A percentile compares a stretch with the other conserved stretches of the same genome.
These are phyloP conservation scores for Pandemis cinnamomeana DNA, from an alignment of 2,888 invertebrate species.

Conservation along the genomic window DNA sequence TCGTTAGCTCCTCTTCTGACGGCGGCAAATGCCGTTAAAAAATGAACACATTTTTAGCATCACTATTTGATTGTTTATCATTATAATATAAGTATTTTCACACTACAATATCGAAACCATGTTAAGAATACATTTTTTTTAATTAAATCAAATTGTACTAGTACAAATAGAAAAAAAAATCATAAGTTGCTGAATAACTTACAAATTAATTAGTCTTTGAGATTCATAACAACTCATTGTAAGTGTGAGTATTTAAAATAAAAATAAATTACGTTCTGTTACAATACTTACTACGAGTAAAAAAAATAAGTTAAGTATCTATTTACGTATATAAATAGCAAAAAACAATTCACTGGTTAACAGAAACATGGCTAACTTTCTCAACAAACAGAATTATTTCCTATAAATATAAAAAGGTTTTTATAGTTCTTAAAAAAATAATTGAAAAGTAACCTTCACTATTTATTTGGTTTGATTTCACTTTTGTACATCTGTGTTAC, in stretches of 20 bases:
- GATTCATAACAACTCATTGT: not conserved
- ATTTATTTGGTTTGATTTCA: not conserved
- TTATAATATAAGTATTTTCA: not conserved
- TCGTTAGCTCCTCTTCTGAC: too few relatives aligned
- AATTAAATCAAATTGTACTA: not conserved
- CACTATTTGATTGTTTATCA: not conserved
- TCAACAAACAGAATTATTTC: too few relatives aligned
- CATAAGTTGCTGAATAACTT: not conserved
- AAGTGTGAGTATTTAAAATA: not conserved
- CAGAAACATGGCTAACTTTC: not conserved
- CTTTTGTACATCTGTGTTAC: not conserved
- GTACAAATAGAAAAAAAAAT: too few relatives aligned
- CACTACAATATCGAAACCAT: too few relatives aligned
- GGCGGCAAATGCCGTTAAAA: not conserved
- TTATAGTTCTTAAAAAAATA: too few relatives aligned
- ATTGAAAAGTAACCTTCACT: not conserved
- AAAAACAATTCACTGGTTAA: not conserved
- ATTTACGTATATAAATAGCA: not conserved
- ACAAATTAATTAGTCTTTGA: not conserved
- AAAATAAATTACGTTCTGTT: not conserved
- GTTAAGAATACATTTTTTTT: too few relatives aligned
- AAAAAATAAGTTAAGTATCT: too few relatives aligned
- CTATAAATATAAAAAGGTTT: too few relatives aligned
- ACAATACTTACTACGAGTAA: not conserved
- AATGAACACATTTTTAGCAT: constrained; percentile 12